phyloP scores from a whole-genome alignment of 2,113 vertebrate genomes.

The Anolis sagrei region DNA sequence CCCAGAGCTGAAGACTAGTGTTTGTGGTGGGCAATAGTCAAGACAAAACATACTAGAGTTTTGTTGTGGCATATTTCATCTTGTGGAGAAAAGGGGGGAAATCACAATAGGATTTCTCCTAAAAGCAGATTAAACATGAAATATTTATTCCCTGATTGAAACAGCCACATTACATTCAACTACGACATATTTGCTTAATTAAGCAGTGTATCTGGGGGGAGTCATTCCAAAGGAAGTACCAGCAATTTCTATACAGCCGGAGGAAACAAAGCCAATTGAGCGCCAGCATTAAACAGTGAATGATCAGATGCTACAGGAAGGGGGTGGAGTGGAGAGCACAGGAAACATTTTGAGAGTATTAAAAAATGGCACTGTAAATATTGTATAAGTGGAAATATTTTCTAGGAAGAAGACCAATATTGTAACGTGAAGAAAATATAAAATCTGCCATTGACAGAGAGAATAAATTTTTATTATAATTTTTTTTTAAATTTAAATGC shows the following conservation, averaged over 20 bases:
- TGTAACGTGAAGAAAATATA: neutral
- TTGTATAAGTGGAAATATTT: neutral
- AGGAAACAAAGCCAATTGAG: neutral
- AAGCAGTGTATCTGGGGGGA: neutral
- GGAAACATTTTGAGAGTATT: neutral
- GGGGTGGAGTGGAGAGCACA: no score
- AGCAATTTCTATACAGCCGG: neutral
- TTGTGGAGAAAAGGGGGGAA: neutral
- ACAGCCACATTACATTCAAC: neutral
- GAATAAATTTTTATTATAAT: neutral
- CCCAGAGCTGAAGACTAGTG: neutral
- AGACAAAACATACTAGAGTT: neutral
- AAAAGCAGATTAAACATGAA: neutral
- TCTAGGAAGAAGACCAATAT: neutral
- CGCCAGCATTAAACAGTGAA: neutral
- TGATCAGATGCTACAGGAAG: neutral
- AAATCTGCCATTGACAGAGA: neutral
- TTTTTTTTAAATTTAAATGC: neutral
- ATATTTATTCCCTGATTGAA: neutral
- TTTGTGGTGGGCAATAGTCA: neutral
- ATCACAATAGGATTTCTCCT: neutral
- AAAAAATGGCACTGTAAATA: conserved; percentile 1
- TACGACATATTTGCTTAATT: neutral
- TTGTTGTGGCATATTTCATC: neutral
- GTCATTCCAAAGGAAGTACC: neutral